These are phyloP conservation scores for Drosophila guanche DNA, from an alignment of 1,140 invertebrate genomes.

Conservation along the genomic window DNA sequence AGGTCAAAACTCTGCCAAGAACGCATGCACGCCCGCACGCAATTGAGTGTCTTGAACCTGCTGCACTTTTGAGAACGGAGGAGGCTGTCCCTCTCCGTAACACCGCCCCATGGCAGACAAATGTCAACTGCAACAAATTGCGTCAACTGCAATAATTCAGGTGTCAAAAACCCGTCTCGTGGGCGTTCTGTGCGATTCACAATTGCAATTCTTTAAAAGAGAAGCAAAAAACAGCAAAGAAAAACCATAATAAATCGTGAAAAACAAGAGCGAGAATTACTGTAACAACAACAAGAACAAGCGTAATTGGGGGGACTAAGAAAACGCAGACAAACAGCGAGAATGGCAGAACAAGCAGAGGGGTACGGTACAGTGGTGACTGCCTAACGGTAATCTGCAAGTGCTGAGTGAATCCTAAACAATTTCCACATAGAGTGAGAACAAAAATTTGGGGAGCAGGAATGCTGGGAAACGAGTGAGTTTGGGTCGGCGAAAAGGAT, in stretches of 20 bases:
- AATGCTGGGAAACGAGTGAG: too few relatives aligned
- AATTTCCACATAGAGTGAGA: too few relatives aligned
- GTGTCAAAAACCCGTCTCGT: constrained; percentile 48
- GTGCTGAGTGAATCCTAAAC: not conserved
- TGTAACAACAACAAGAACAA: constrained; percentile 19
- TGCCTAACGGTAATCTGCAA: constrained; percentile 1
- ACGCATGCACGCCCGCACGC: too few relatives aligned
- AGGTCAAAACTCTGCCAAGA: too few relatives aligned
- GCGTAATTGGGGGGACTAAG: constrained; percentile 22
- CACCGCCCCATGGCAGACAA: not conserved
- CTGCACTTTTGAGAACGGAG: not conserved
- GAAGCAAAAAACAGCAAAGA: constrained; percentile 20
- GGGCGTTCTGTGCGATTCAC: constrained; percentile 40
- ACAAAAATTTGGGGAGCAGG: too few relatives aligned
- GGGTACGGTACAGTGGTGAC: constrained; percentile 19
- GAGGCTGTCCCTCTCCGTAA: not conserved
- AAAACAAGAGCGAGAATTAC: constrained; percentile 36
- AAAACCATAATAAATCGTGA: constrained; percentile 1
- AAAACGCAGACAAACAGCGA: constrained; percentile 9
- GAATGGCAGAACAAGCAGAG: not conserved
- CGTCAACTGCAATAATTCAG: constrained; percentile 41
- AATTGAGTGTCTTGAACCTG: not conserved
- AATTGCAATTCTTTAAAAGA: constrained; percentile 24
- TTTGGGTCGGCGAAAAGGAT: too few relatives aligned
- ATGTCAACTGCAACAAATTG: constrained; percentile 51